Conservation (phyloP, 2,797 vertebrate genomes). For the Pelochelys cantorii region DNA sequence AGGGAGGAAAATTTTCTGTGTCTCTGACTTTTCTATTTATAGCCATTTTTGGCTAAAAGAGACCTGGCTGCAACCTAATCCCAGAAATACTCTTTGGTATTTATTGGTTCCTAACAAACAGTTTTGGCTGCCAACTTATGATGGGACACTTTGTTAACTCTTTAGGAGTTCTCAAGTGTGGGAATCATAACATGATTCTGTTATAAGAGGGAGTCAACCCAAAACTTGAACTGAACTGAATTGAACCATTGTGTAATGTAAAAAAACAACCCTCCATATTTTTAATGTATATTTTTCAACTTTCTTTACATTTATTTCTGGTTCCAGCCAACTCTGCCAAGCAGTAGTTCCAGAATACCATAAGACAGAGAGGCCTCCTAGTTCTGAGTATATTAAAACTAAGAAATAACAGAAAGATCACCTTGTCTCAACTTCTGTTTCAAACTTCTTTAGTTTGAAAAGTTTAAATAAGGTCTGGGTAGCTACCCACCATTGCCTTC, state of each 20-base stretch:
- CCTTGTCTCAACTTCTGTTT: rapidly evolving
- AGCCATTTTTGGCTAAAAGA: background rate
- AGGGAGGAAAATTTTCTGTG: background rate
- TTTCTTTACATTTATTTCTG: background rate
- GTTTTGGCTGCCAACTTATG: background rate
- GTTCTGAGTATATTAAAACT: background rate
- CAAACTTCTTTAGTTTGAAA: background rate
- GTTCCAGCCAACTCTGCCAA: background rate
- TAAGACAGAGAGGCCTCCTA: background rate
- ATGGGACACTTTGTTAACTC: background rate
- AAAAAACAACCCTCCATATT: background rate
- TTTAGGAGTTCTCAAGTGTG: background rate
- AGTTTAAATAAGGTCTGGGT: background rate
- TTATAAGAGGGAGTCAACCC: background rate
- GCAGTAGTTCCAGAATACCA: background rate
- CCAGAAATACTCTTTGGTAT: background rate
- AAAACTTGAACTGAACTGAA: background rate
- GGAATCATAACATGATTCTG: background rate
- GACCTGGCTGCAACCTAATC: background rate
- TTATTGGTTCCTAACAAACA: background rate
- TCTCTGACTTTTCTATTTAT: background rate
- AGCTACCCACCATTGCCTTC: background rate
- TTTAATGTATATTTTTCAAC: background rate
- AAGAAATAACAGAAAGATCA: background rate
- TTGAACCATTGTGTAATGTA: background rate